These are phyloP conservation scores for Drosophila atripex DNA, from an alignment of 2,888 invertebrate genomes.

Conservation along the genomic window DNA sequence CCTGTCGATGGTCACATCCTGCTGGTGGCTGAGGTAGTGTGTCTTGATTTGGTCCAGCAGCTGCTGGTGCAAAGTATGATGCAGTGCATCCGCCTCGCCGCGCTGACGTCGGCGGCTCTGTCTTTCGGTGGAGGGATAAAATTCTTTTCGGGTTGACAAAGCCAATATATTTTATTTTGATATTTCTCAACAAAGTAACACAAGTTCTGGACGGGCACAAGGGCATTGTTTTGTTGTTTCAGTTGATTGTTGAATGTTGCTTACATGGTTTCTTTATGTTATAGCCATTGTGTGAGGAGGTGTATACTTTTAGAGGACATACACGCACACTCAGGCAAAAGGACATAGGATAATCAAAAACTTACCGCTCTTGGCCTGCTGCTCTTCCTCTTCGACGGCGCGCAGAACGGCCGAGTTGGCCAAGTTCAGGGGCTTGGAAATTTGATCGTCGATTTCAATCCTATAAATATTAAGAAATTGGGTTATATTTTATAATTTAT, in stretches of 20 bases:
- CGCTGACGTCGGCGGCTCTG: conserved; percentile 81
- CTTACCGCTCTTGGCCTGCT: conserved; percentile 87
- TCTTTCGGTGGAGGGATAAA: conserved; percentile 55
- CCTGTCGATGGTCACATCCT: conserved; percentile 81
- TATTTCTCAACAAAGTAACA: conserved; percentile 6
- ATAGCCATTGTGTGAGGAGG: conserved; percentile 8
- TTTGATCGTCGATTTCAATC: conserved; percentile 90
- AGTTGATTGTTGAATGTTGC: conserved; percentile 53
- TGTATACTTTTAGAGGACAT: conserved; percentile 8
- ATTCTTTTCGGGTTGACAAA: conserved; percentile 39
- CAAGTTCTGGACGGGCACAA: conserved; percentile 24
- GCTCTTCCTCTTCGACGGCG: conserved; percentile 93
- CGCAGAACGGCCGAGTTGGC: conserved; percentile 93
- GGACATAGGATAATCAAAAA: conserved; percentile 7
- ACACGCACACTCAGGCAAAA: conserved; percentile 14
- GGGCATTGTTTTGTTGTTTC: conserved; percentile 21
- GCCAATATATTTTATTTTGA: conserved; percentile 1
- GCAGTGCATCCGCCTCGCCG: conserved; percentile 35
- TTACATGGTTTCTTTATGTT: conserved; percentile 40
- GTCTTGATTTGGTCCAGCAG: conserved; percentile 80
- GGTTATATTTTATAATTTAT: not conserved
- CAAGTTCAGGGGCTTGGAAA: conserved; percentile 89
- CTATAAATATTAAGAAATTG: conserved; percentile 83
- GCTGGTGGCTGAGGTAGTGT: conserved; percentile 78
- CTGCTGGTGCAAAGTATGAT: conserved; percentile 76